Percentiles rank a stretch among this genome's conserved stretches.
phyloP scores from a whole-genome alignment of 2,888 invertebrate genomes.

The Myopa testacea region DNA sequence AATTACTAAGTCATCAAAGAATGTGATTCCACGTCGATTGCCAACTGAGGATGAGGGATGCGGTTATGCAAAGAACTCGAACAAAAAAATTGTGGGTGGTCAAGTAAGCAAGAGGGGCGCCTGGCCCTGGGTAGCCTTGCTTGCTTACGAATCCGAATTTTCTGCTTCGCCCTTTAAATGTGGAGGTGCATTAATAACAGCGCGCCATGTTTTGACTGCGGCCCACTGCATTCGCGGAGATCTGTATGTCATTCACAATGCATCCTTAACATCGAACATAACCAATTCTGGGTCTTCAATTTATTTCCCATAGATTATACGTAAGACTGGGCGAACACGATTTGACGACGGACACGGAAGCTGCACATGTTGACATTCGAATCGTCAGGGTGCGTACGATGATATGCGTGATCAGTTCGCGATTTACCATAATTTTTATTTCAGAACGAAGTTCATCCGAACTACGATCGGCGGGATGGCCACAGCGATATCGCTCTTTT shows the following conservation, averaged over 20 bases:
- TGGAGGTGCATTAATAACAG: slow-evolving; percentile 70
- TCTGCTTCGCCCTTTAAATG: slow-evolving; percentile 64
- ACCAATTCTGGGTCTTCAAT: neutral
- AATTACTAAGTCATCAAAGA: neutral
- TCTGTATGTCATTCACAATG: slow-evolving; percentile 56
- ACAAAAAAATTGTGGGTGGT: slow-evolving; percentile 80
- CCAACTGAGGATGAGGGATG: slow-evolving; percentile 71
- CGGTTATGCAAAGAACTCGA: slow-evolving; percentile 72
- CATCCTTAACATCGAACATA: neutral
- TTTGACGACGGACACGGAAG: slow-evolving; percentile 73
- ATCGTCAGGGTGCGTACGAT: slow-evolving; percentile 69
- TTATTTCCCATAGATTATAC: slow-evolving; percentile 50
- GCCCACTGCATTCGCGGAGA: slow-evolving; percentile 62
- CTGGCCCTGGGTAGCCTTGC: slow-evolving; percentile 84
- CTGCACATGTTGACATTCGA: slow-evolving; percentile 72
- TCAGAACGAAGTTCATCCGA: slow-evolving; percentile 56
- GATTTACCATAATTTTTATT: neutral
- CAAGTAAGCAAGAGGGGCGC: slow-evolving; percentile 75
- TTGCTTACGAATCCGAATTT: slow-evolving; percentile 75
- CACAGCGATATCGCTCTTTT: slow-evolving; percentile 85
- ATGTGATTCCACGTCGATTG: slow-evolving; percentile 57
- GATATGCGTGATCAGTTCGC: neutral
- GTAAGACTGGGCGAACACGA: slow-evolving; percentile 85
- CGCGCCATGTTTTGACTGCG: slow-evolving; percentile 77
- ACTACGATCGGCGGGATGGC: slow-evolving; percentile 66